Conservation (phyloP, 2,113 vertebrate species). For the Damaliscus lunatus region DNA sequence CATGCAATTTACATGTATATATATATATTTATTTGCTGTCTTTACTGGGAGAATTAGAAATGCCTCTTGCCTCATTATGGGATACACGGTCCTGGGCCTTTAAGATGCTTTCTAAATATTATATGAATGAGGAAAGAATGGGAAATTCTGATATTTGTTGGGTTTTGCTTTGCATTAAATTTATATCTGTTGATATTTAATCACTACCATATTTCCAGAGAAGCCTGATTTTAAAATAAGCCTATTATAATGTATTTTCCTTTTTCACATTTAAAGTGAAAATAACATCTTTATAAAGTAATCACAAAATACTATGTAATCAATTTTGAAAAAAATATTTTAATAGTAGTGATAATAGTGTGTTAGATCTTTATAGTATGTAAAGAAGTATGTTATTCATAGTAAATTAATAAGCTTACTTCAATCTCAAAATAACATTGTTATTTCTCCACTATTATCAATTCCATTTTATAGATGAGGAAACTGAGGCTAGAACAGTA, state of each 20-base stretch:
- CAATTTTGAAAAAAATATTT: not conserved
- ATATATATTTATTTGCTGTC: not conserved
- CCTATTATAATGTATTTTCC: not conserved
- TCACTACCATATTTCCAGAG: not conserved
- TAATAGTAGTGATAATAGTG: not conserved
- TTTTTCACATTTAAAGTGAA: not conserved
- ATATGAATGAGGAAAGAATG: not conserved
- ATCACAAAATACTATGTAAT: not conserved
- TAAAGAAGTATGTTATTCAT: not conserved
- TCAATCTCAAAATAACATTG: not conserved
- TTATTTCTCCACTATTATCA: not conserved
- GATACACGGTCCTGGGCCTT: rapidly evolving
- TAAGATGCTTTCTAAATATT: not conserved
- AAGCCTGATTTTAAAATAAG: not conserved
- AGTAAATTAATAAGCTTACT: not conserved
- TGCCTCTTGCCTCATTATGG: not conserved
- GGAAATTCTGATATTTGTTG: not conserved
- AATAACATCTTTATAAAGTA: not conserved
- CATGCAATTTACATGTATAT: not conserved
- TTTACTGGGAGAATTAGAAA: not conserved
- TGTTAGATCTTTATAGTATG: not conserved
- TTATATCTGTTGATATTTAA: not conserved
- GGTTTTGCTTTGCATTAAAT: not conserved
- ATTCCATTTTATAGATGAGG: not conserved
- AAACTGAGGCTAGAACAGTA: not conserved